Percentiles rank a stretch among this genome's conserved stretches.
Evolutionary conservation across 1,140 invertebrate genomes (phyloP).

Genomic region (Drosophila jambulina): DNA sequence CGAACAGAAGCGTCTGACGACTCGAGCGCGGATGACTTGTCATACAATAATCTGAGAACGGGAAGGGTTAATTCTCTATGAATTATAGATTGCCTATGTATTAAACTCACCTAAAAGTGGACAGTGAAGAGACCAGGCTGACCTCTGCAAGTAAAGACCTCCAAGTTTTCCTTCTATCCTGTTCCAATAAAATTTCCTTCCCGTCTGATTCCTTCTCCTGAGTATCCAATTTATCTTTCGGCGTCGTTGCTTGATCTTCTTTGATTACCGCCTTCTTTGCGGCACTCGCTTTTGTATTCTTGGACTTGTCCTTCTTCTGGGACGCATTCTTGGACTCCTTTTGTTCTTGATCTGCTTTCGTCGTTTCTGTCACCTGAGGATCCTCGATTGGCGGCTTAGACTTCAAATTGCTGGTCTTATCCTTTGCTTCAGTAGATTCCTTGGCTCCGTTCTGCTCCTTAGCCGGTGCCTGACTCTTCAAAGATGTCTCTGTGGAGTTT

Average conservation of each 20-base stretch:
- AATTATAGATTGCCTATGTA: too few relatives aligned
- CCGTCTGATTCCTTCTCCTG: background rate
- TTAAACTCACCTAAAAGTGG: background rate
- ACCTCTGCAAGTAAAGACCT: background rate
- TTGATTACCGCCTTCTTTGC: background rate
- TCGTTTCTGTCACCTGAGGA: background rate
- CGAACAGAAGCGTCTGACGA: background rate
- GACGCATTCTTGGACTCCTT: background rate
- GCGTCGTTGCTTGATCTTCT: too few relatives aligned
- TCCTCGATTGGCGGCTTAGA: background rate
- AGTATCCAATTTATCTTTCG: background rate
- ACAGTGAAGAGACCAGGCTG: background rate
- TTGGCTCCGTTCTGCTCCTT: background rate
- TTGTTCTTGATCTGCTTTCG: background rate
- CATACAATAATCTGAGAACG: background rate
- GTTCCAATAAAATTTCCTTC: background rate
- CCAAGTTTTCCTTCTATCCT: constrained; percentile 1
- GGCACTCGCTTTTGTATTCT: too few relatives aligned
- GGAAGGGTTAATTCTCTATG: too few relatives aligned
- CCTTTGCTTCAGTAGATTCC: background rate
- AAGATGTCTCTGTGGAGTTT: background rate
- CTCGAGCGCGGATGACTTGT: background rate
- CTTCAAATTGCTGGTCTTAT: background rate
- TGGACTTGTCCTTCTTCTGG: background rate
- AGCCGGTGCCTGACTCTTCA: too few relatives aligned